A percentile compares a stretch with the other conserved stretches of the same genome.
phyloP scores from a whole-genome alignment of 2,797 vertebrate species.

The Propithecus perrieri region DNA sequence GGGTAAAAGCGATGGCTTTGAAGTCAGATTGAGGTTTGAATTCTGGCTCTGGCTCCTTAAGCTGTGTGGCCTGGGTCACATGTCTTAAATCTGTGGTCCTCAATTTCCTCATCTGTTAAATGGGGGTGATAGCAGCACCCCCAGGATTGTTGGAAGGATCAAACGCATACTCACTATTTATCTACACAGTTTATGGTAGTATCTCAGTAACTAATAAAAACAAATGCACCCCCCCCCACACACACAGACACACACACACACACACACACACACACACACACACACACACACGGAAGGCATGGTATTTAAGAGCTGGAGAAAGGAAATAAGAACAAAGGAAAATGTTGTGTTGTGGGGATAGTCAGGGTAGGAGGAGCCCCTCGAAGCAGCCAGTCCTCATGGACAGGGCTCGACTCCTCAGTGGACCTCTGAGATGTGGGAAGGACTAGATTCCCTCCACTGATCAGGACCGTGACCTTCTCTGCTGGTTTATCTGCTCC shows the following conservation, averaged over 20 bases:
- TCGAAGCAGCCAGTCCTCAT: neutral
- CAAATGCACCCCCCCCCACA: too few relatives aligned
- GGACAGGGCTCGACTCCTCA: neutral
- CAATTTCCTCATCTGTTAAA: constrained; percentile 6
- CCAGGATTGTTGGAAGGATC: neutral
- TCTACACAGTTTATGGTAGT: neutral
- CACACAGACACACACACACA: too few relatives aligned
- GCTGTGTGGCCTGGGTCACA: neutral
- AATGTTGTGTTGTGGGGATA: neutral
- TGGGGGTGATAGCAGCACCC: neutral
- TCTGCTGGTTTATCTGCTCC: neutral
- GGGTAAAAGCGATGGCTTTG: neutral
- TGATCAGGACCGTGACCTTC: neutral
- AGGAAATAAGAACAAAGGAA: neutral
- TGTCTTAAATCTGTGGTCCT: neutral
- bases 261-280: neutral
- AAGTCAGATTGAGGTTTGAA: neutral
- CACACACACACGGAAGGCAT: neutral
- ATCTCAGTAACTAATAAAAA: neutral
- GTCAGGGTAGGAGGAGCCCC: neutral
- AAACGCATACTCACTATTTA: neutral
- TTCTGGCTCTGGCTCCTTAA: neutral
- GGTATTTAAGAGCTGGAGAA: neutral
- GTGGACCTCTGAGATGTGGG: neutral
- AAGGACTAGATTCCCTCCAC: neutral